phyloP scores from a whole-genome alignment of 92 coral and sea anemone genomes.

The Virgularia gustaviana region DNA sequence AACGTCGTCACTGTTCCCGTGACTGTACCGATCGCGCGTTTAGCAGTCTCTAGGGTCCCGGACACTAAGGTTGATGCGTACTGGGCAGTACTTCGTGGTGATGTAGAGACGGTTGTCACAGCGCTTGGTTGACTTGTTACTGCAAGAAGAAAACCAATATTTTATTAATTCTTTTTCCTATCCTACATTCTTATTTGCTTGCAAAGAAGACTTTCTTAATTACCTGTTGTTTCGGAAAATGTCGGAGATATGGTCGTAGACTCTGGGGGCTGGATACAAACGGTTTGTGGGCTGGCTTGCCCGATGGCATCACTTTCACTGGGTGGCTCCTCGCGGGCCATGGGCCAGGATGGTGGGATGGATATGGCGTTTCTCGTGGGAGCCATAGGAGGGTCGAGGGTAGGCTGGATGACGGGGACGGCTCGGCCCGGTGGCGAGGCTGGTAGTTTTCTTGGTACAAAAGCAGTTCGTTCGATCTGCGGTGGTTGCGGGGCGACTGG shows the following conservation, averaged over 20 bases:
- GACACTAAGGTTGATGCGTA: conserved; percentile 66
- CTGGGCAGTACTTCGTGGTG: conserved; percentile 42
- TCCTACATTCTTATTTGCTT: too few species aligned
- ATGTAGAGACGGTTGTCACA: conserved; percentile 10
- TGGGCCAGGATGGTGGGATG: background rate
- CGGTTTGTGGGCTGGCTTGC: conserved; percentile 5
- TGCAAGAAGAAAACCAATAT: background rate
- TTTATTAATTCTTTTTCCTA: too few species aligned
- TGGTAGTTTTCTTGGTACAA: conserved; percentile 11
- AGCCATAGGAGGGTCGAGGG: background rate
- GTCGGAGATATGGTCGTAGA: background rate
- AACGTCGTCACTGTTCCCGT: conserved; percentile 67
- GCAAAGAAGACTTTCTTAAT: background rate
- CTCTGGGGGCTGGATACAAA: conserved; percentile 22
- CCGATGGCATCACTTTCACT: background rate
- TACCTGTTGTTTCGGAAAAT: conserved; percentile 20
- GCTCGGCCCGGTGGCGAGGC: conserved; percentile 38
- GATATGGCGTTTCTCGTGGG: background rate
- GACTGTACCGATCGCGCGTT: conserved; percentile 60
- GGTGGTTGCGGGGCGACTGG: conserved; percentile 27
- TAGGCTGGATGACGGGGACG: conserved; percentile 16
- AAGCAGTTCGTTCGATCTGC: conserved; percentile 19
- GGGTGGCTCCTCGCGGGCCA: background rate
- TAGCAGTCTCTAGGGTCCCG: conserved; percentile 73
- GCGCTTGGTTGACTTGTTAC: conserved; percentile 30